Conservation (phyloP, 2,888 invertebrate species). For the Synergus umbraculus region DNA sequence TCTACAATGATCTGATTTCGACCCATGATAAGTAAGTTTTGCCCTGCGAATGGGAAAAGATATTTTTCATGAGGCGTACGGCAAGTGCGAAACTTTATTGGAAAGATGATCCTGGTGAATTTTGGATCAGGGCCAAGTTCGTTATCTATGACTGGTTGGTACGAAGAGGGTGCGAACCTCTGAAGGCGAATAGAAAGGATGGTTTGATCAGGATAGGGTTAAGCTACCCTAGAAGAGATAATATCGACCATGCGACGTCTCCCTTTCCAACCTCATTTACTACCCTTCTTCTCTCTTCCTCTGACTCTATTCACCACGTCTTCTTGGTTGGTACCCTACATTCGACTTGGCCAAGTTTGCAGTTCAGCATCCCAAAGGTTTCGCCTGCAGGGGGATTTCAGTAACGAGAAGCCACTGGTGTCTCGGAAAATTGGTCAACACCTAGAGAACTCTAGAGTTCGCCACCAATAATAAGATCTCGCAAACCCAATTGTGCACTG, state of each 20-base stretch:
- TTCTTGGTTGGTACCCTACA: background rate
- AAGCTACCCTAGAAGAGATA: conserved; percentile 44
- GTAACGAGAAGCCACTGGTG: conserved; percentile 3
- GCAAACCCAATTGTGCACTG: conserved; percentile 1
- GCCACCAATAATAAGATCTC: conserved; percentile 21
- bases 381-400: conserved; percentile 6
- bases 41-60: background rate
- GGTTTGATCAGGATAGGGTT: conserved; percentile 49
- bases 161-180: conserved; percentile 45
- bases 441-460: conserved; percentile 1
- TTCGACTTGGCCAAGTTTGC: conserved; percentile 8
- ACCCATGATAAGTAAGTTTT: conserved; percentile 28
- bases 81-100: conserved; percentile 46
- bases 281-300: conserved; percentile 3
- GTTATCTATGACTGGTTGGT: conserved; percentile 50
- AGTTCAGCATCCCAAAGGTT: conserved; percentile 2
- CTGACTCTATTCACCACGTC: conserved; percentile 29
- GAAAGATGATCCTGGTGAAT: conserved; percentile 51
- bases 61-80: conserved; percentile 19
- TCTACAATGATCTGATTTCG: conserved; percentile 18
- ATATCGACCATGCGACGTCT: conserved; percentile 45
- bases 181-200: conserved; percentile 47
- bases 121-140: conserved; percentile 53
- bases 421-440: conserved; percentile 22
- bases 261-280: conserved; percentile 18